Evolutionary conservation across 2,797 vertebrate species (phyloP), one percentile per base, ranked within the genome.

Genomic region (Miichthys miiuy): DNA sequence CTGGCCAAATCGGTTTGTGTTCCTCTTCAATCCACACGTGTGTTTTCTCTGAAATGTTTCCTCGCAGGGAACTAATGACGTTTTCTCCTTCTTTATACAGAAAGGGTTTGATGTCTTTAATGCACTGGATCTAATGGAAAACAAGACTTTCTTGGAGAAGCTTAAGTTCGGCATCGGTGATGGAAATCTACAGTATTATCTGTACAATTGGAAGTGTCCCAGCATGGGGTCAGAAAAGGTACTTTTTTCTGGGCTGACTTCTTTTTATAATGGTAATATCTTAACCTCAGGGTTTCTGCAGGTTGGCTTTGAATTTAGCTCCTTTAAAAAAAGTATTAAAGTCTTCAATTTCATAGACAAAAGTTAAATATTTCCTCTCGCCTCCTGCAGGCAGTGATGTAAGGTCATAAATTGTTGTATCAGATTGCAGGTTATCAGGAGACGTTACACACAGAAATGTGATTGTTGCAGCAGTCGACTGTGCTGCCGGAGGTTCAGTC

Each of bases 201-300:
- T 99, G 90, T 99, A 99, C 96, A 99, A 99, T 95, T 99, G 98
- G 98, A 99, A 99, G 92, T 99, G 98, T 94, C 98, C 98, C 90
- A 97, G 96, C 93, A 99, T 99, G 98, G 97, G 97, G 11, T 92
- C 98, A 0, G 98, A 99, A 93, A 99, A 99, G 97, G 98, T 99
- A 90, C 1, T 9, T 64, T 54, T 54, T 61, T 64, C 27, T 55
- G 1, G 1, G n/a, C 12, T 5, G 4, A n/a, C 4, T 18, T 20
- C 0, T 13, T 48, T 51, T 38, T 14, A 27, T 46, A 17, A 50
- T 27, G 10, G 9, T 2, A 1, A 2, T 42, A 12, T 46, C 16
- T 21, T 30, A 46, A 54, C 34, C 6, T 57, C 9, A 34, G 1
- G 3, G 11, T 50, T 21, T 13, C 20, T 64, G 17, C 5, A 17